Base-by-base conservation (phyloP, 2,888 invertebrate genomes). In the Artemia sinica region DNA sequence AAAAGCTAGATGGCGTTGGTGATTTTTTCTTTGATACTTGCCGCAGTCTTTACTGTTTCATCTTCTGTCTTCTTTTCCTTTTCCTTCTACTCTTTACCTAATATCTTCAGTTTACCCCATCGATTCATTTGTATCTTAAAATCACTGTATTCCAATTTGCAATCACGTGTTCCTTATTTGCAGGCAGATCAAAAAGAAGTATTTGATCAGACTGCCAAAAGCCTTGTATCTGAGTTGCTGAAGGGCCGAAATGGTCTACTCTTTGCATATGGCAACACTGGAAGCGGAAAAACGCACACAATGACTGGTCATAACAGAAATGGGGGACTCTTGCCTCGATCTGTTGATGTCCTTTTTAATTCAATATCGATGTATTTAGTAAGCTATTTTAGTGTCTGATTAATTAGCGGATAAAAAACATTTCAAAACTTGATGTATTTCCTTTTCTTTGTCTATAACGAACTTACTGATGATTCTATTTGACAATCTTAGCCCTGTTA, bases 181-280 rank as follows among this genome's bases (percentile, higher is more conserved):
- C 50, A 67, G 67, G 80, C 87, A 0, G 79, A 83, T 0, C 98
- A 99, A 76, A 86, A 87, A 76, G 87, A 89, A 71, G 80, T 93
- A 7, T 95, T 94, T 78, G 85, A 88, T 71, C 81, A 84, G 74
- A 87, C 92, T 0, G 90, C 91, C 0, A 80, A 88, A 67, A 95
- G 94, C 0, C 80, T 97, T 14, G 87, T 97, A 0, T 86, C 91
- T 68, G 81, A 88, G 74, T 79, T 98, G 8, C 80, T 98, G 49
- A 84, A 84, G 73, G 96, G 96, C 14, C 89, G 88, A 78, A 96
- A 94, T 79, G 91, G 91, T 72, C 81, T 98, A 50, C 80, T 98
- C 68, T 97, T 98, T 77, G 91, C 96, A 0, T 99, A 99, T 77
- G 97, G 98, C 14, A 91, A 97, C 7, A 97, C 97, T 0, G 94